Conservation (phyloP, 1,140 invertebrate genomes). For the Euglossa dilemma region DNA sequence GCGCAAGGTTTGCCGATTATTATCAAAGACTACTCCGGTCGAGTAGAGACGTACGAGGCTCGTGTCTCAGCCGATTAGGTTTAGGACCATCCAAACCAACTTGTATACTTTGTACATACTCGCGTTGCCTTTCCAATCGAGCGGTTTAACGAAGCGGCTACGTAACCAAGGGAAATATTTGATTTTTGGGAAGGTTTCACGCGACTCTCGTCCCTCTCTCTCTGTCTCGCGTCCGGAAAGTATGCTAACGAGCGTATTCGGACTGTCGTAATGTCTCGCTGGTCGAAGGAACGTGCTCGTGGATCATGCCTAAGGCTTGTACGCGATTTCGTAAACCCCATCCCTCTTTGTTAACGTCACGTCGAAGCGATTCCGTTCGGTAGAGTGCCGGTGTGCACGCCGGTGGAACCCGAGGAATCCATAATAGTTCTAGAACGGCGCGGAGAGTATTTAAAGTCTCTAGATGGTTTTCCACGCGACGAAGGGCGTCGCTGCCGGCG, state of each 20-base stretch:
- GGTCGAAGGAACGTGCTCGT: background rate
- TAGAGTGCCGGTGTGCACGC: too few species aligned
- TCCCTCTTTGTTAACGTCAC: background rate
- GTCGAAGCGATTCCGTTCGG: background rate
- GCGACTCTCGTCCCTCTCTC: too few species aligned
- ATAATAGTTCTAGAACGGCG: background rate
- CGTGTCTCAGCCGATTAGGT: slow-evolving; percentile 36
- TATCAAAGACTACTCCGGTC: slow-evolving; percentile 1
- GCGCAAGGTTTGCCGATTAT: slow-evolving; percentile 14
- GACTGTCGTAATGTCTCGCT: background rate
- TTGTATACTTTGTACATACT: background rate
- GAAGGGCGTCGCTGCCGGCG: slow-evolving; percentile 39
- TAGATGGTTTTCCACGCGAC: slow-evolving; percentile 24
- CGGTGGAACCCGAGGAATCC: background rate
- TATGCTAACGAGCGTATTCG: slow-evolving; percentile 1
- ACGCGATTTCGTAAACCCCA: background rate
- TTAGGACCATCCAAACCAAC: background rate
- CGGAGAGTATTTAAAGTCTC: slow-evolving; percentile 31
- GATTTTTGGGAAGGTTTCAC: background rate
- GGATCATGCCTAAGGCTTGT: background rate
- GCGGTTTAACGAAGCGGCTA: background rate
- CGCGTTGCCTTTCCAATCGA: background rate
- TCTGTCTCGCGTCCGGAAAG: too few species aligned
- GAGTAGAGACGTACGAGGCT: slow-evolving; percentile 1
- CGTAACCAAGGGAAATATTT: background rate